Conservation (phyloP, 1,140 invertebrate genomes). For the Sycobia sp. region DNA sequence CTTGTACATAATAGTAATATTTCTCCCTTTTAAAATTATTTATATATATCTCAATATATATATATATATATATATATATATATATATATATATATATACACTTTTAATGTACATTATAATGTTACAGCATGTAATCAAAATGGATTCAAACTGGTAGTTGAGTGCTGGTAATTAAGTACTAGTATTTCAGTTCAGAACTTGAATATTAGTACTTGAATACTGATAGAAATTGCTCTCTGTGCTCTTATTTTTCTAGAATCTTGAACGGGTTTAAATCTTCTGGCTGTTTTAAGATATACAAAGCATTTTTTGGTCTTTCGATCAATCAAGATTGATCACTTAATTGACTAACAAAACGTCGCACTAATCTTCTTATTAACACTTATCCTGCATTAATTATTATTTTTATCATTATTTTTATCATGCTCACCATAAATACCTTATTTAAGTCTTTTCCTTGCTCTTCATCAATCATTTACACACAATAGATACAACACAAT, state of each 20-base stretch:
- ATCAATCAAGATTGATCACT: not conserved
- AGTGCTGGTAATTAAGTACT: slow-evolving; percentile 45
- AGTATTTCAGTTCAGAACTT: no score
- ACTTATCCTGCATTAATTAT: not conserved
- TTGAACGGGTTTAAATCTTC: slow-evolving; percentile 26
- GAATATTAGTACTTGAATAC: no score
- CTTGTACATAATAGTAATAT: slow-evolving; percentile 23
- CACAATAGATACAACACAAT: slow-evolving; percentile 28
- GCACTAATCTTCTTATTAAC: slow-evolving; percentile 21
- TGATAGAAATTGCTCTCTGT: slow-evolving; percentile 32
- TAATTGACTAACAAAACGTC: slow-evolving; percentile 14
- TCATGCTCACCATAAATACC: slow-evolving; percentile 11
- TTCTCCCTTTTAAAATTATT: slow-evolving; percentile 26
- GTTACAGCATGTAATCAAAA: slow-evolving; percentile 59
- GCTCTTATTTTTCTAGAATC: slow-evolving; percentile 32
- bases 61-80: no score
- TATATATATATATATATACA: no score
- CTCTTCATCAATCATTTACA: slow-evolving; percentile 34
- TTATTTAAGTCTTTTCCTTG: slow-evolving; percentile 17
- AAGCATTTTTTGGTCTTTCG: slow-evolving; percentile 19
- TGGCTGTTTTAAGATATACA: slow-evolving; percentile 21
- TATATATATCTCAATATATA: no score
- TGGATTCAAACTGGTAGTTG: slow-evolving; percentile 46
- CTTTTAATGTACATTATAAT: slow-evolving; percentile 55
- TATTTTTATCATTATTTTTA: slow-evolving; percentile 5